phyloP scores from a whole-genome alignment of 1,140 invertebrate genomes.

The Micrasema minimum region DNA sequence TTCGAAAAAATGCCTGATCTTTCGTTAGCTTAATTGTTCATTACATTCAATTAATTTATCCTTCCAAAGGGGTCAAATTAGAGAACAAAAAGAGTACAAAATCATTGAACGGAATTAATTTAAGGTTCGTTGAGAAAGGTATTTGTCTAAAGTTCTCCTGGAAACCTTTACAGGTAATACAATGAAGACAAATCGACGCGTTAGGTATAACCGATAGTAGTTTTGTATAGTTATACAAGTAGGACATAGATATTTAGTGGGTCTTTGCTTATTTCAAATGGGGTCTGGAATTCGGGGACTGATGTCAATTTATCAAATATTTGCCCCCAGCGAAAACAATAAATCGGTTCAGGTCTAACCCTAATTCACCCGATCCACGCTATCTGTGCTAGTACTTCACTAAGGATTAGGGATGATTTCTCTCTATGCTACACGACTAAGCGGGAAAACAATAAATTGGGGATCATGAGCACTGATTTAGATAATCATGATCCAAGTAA shows the following conservation, averaged over 20 bases:
- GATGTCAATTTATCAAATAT: constrained; percentile 54
- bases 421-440: neutral
- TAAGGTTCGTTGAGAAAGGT: neutral
- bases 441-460: too few species aligned
- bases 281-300: constrained; percentile 37
- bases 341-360: constrained; percentile 32
- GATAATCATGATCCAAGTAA: too few species aligned
- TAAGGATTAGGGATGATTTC: constrained; percentile 6
- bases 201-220: neutral
- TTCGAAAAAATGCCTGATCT: too few species aligned
- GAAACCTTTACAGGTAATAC: neutral
- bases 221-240: constrained; percentile 41
- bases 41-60: too few species aligned
- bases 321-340: constrained; percentile 46
- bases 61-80: too few species aligned
- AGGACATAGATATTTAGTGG: constrained; percentile 30
- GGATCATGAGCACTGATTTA: too few species aligned
- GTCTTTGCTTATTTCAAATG: constrained; percentile 40
- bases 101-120: too few species aligned
- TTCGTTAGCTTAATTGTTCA: too few species aligned
- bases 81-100: too few species aligned
- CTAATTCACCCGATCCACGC: neutral
- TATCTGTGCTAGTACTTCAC: neutral
- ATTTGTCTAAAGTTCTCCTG: constrained; percentile 8
- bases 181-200: constrained; percentile 1